Percentiles rank a stretch among this genome's conserved stretches.
Evolutionary conservation across 2,797 vertebrate genomes (phyloP).

Genomic region (Moxostoma hubbsi): DNA sequence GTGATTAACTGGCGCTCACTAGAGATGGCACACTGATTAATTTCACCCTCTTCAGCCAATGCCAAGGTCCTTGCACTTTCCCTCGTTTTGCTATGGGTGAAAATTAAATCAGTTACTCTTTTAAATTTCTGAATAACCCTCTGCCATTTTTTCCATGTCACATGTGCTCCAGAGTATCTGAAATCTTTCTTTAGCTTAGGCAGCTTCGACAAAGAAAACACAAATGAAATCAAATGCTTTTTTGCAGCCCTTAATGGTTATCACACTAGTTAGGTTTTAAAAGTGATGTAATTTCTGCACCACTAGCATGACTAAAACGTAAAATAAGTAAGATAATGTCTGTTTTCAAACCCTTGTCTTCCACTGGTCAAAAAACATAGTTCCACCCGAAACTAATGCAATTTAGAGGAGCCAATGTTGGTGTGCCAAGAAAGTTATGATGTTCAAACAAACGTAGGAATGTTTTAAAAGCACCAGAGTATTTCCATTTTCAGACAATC

Average conservation of each 20-base stretch:
- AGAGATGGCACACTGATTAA: conserved; percentile 64
- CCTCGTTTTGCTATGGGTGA: conserved; percentile 63
- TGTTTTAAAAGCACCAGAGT: no score
- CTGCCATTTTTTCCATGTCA: conserved; percentile 69
- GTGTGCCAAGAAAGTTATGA: no score
- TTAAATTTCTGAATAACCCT: conserved; percentile 78
- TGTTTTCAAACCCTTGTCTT: no score
- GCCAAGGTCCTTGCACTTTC: conserved; percentile 56
- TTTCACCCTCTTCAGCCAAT: conserved; percentile 64
- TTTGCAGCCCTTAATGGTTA: conserved; percentile 35
- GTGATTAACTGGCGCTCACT: conserved; percentile 68
- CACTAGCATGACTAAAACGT: no score
- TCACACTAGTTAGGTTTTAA: conserved; percentile 11
- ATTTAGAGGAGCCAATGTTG: no score
- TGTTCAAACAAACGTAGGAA: no score
- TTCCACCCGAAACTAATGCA: no score
- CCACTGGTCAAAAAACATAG: no score
- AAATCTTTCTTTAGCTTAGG: conserved; percentile 10
- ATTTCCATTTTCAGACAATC: no score
- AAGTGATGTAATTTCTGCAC: no score
- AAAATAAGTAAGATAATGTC: no score
- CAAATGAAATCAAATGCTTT: conserved; percentile 29
- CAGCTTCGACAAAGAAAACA: conserved; percentile 9
- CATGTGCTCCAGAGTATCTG: conserved; percentile 19
- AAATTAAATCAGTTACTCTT: conserved; percentile 76